Evolutionary conservation across 2,113 vertebrate genomes (phyloP).

Genomic region (Thunnus maccoyii): DNA sequence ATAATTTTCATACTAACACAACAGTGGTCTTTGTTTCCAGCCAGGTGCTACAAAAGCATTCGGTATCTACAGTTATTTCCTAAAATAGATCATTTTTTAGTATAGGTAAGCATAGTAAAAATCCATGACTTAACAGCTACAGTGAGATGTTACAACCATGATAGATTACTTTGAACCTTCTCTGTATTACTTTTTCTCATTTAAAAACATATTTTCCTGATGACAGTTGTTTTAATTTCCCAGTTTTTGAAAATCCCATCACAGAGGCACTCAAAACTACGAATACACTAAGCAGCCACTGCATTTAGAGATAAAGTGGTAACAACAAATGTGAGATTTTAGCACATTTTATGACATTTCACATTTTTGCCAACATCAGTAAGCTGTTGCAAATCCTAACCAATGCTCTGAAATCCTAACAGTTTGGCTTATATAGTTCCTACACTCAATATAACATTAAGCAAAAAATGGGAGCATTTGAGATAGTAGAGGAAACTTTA

Average conservation of each 20-base stretch:
- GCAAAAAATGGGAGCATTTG: not conserved
- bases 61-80: too few relatives aligned
- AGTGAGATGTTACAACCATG: not conserved
- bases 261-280: not conserved
- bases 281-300: not conserved
- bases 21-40: not conserved
- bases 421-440: too few relatives aligned
- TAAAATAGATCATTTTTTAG: not conserved
- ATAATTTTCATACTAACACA: not conserved
- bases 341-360: constrained; percentile 12
- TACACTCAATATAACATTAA: too few relatives aligned
- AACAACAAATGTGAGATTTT: not conserved
- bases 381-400: constrained; percentile 4
- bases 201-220: too few relatives aligned
- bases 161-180: not conserved
- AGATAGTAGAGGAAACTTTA: constrained; percentile 11
- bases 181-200: not conserved
- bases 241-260: not conserved
- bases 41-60: not conserved
- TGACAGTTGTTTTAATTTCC: too few relatives aligned
- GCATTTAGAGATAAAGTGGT: too few relatives aligned
- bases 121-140: too few relatives aligned
- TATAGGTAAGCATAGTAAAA: not conserved
- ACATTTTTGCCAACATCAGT: constrained; percentile 3
- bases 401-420: too few relatives aligned